Evolutionary conservation across 2,113 vertebrate genomes (phyloP).

Genomic region (Pedetes capensis): DNA sequence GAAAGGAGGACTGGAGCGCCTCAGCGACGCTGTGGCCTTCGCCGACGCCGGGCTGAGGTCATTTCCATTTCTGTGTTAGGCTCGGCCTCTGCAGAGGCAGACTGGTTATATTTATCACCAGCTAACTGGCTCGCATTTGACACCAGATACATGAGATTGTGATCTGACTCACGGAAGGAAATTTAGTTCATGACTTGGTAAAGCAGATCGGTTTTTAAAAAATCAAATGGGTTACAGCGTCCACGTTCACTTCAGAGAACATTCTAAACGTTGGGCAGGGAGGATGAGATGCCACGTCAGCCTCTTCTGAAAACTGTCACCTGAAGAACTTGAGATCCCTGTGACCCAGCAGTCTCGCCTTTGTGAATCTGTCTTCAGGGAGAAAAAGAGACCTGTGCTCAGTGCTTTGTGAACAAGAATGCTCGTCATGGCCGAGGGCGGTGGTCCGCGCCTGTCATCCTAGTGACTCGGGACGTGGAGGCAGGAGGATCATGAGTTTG

Average conservation of each 20-base stretch:
- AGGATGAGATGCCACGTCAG: background rate
- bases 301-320: background rate
- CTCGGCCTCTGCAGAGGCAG: conserved; percentile 33
- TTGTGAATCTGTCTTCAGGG: background rate
- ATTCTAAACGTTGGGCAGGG: background rate
- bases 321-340: background rate
- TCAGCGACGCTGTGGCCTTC: background rate
- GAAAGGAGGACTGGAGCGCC: background rate
- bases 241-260: background rate
- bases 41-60: background rate
- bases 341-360: background rate
- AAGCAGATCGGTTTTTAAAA: conserved; percentile 23
- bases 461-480: too few species aligned
- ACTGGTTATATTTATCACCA: conserved; percentile 58
- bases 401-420: background rate
- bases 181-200: conserved; percentile 46
- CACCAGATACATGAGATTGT: background rate
- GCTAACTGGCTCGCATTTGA: conserved; percentile 48
- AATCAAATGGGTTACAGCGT: background rate
- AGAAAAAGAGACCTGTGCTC: background rate
- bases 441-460: too few species aligned
- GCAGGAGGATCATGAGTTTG: too few species aligned
- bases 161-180: conserved; percentile 52
- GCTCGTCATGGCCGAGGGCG: background rate
- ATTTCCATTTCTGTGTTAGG: conserved; percentile 53